These are phyloP conservation scores for Zalophus californianus DNA, from an alignment of 2,797 vertebrate genomes.

Conservation along the genomic window DNA sequence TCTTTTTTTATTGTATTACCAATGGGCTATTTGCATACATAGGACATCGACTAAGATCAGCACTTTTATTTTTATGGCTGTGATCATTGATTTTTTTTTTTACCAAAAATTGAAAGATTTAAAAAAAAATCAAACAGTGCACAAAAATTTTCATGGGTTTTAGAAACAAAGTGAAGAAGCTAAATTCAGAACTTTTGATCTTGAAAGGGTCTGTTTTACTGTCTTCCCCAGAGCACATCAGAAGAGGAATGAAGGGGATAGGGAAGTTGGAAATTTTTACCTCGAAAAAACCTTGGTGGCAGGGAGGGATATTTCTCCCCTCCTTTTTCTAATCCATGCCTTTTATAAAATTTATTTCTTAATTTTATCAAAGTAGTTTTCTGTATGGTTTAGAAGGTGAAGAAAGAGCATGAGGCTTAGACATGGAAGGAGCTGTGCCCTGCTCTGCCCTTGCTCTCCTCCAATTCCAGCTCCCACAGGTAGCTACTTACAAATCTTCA, in stretches of 20 bases:
- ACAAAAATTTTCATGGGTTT: slow-evolving; percentile 45
- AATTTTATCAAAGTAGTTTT: slow-evolving; percentile 38
- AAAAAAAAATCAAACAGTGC: slow-evolving; percentile 26
- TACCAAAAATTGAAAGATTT: slow-evolving; percentile 49
- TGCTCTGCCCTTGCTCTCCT: fast-evolving
- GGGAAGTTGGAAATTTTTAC: neutral
- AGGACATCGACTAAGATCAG: neutral
- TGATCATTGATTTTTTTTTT: slow-evolving; percentile 64
- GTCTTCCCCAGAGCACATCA: slow-evolving; percentile 49
- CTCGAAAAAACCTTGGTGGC: neutral
- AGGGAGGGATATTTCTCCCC: neutral
- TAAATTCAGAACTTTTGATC: slow-evolving; percentile 71
- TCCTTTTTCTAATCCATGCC: neutral
- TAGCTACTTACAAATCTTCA: neutral
- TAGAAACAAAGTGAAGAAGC: slow-evolving; percentile 76
- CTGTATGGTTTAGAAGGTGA: neutral
- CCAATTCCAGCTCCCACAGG: neutral
- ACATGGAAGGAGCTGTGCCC: too few relatives aligned
- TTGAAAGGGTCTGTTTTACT: slow-evolving; percentile 56
- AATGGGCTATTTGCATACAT: slow-evolving; percentile 32
- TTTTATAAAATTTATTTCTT: slow-evolving; percentile 53
- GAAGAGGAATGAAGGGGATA: slow-evolving; percentile 16
- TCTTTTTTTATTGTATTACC: neutral
- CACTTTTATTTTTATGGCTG: slow-evolving; percentile 43
- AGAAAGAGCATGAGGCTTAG: neutral